Conservation (phyloP, 2,113 vertebrate species). For the Poicephalus gulielmi region DNA sequence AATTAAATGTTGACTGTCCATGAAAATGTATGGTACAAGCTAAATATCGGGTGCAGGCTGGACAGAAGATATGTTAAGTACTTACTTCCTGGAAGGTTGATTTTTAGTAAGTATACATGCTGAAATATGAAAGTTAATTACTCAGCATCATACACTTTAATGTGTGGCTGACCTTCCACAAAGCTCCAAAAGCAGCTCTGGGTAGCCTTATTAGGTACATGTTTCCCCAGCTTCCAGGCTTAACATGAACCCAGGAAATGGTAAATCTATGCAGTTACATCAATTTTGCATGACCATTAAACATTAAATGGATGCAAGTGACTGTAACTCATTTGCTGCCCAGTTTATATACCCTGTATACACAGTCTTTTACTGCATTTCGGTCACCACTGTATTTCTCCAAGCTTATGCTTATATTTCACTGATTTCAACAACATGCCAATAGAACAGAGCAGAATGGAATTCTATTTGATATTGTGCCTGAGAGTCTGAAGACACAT, state of each 20-base stretch:
- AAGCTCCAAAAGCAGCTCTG: neutral
- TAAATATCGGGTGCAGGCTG: neutral
- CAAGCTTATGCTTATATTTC: neutral
- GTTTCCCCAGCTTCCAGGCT: neutral
- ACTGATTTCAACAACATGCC: neutral
- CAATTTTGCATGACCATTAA: neutral
- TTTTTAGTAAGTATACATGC: neutral
- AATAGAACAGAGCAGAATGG: neutral
- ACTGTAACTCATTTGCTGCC: neutral
- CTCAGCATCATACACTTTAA: neutral
- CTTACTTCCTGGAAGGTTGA: neutral
- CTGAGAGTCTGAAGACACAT: neutral
- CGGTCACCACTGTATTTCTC: neutral
- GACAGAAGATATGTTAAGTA: neutral
- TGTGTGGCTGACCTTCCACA: neutral
- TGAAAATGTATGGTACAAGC: neutral
- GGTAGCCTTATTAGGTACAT: neutral
- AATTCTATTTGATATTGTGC: neutral
- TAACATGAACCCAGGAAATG: neutral
- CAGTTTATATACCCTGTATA: neutral
- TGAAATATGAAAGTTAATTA: neutral
- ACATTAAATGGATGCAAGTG: neutral
- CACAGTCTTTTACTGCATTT: neutral
- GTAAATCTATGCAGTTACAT: neutral
- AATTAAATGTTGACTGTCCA: neutral